These are phyloP conservation scores for Amiota mariae DNA, from an alignment of 2,888 invertebrate genomes.

Conservation along the genomic window DNA sequence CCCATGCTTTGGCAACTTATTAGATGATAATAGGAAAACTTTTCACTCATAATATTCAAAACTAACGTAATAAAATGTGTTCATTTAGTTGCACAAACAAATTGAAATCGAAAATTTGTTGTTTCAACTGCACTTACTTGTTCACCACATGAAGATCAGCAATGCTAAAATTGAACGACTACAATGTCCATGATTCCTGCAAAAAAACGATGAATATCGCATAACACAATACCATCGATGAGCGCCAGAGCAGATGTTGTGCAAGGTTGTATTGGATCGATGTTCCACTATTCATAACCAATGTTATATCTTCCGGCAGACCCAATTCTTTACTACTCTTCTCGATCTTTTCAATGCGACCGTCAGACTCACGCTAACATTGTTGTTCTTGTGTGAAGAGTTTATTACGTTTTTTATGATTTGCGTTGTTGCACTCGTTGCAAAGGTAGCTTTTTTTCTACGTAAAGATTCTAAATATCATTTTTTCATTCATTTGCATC, in stretches of 20 bases:
- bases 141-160: conserved; percentile 72
- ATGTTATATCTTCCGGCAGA: conserved; percentile 80
- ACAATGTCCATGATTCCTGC: conserved; percentile 77
- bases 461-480: neutral
- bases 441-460: neutral
- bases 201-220: conserved; percentile 97
- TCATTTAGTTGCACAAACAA: no score
- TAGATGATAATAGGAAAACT: no score
- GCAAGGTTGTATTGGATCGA: conserved; percentile 96
- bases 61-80: no score
- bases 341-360: conserved; percentile 92
- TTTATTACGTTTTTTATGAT: conserved; percentile 78
- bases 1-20: no score
- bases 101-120: no score
- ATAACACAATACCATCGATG: conserved; percentile 83
- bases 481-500: conserved; percentile 36
- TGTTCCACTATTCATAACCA: conserved; percentile 92
- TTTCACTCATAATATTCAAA: no score
- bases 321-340: no score
- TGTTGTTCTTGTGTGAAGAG: conserved; percentile 86
- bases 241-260: conserved; percentile 88
- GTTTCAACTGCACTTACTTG: conserved; percentile 62
- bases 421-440: conserved; percentile 27
- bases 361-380: conserved; percentile 82
- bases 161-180: conserved; percentile 75